These are phyloP conservation scores for Plagodis dolabraria DNA, from an alignment of 2,888 invertebrate genomes.

Conservation along the genomic window DNA sequence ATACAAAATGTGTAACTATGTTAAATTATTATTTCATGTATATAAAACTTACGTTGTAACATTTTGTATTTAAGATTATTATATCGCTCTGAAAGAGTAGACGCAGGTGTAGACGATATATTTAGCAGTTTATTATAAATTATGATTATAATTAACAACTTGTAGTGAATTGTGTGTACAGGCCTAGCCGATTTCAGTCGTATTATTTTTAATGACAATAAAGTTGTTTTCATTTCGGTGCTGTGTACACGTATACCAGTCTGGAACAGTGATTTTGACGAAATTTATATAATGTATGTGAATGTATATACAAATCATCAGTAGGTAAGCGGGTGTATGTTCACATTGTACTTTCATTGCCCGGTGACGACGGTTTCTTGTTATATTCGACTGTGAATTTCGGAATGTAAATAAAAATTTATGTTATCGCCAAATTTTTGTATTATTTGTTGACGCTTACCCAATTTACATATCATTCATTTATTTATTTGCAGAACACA, in stretches of 20 bases:
- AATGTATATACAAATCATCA: conserved; percentile 58
- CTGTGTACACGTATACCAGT: conserved; percentile 33
- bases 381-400: conserved; percentile 81
- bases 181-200: conserved; percentile 58
- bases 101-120: conserved; percentile 47
- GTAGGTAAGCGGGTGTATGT: conserved; percentile 48
- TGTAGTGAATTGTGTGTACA: conserved; percentile 55
- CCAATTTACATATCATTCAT: conserved; percentile 20
- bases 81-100: conserved; percentile 66
- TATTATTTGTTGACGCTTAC: conserved; percentile 54
- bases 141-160: conserved; percentile 36
- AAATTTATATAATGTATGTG: conserved; percentile 40
- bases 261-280: conserved; percentile 29
- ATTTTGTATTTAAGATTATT: conserved; percentile 76
- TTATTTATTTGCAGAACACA: too few species aligned
- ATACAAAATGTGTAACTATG: conserved; percentile 53
- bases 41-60: conserved; percentile 70
- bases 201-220: conserved; percentile 48
- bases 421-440: conserved; percentile 72
- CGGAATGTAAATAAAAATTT: conserved; percentile 83
- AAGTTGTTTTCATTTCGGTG: conserved; percentile 40
- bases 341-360: conserved; percentile 65
- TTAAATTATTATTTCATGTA: conserved; percentile 79
- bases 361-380: conserved; percentile 67
- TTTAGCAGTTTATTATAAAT: conserved; percentile 43